Evolutionary conservation across 2,797 vertebrate species (phyloP), one percentile per base, ranked within the genome.

Genomic region (Gymnoscopelus microlampas): DNA sequence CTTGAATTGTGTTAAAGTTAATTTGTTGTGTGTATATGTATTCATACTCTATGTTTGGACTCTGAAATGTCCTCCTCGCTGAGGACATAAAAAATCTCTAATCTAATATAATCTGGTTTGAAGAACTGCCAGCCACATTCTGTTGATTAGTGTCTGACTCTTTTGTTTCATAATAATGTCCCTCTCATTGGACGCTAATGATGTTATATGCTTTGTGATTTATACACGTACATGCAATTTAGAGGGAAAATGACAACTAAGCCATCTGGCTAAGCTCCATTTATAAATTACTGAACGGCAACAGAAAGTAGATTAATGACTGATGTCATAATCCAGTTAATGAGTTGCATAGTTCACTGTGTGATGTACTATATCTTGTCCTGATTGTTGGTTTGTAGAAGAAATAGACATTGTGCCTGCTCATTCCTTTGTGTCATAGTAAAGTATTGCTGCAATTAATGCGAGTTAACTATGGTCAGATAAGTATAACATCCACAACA

Each of bases 251-350:
- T 35, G 8, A 19, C 70, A 73, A 63, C 73, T 78, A 68, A 79
- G 63, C 78, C 76, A 70, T 77, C 53, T 83, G 79, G 79, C 73
- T 85, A 62, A 83, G 64, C 74, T 84, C 76, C 77, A 85, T 87
- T 88, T 79, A 66, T 54, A 73, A 86, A 89, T 82, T 68, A 80
- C 66, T 44, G 39, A 9, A 66, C 44, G 51, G 83, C 82, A 88
- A 88, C 55, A 71, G 76, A 79, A 84, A 87, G 68, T 76, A 78
- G 89, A 84, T 90, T 88, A 83, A 69, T 76, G 70, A 62, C 73
- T 81, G 81, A 60, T 32, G 66, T 69, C 76, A 58, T 87, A 84
- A 89, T 89, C 84, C 72, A 56, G 44, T 68, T 84, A 81, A 89
- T 80, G 56, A 76, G 67, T 83, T 71, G 80, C 15, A 2, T 77